Base-by-base conservation (phyloP, 2,888 invertebrate genomes). In the Euzophera pinguis region DNA sequence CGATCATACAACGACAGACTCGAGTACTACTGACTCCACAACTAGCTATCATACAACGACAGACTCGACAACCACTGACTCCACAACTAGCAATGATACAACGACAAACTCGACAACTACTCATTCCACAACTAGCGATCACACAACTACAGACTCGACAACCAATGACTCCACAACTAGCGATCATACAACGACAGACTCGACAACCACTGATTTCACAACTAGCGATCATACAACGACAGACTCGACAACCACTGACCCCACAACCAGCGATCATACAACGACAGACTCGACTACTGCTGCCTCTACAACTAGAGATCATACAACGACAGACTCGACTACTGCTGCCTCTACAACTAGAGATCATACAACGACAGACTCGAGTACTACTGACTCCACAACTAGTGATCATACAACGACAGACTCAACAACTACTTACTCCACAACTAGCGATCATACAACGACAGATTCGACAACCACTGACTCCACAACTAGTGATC, bases 401-500 rank as follows among this genome's bases (percentile, higher is more conserved):
- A 55, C 53, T 1, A 43, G 42, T 52, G 1, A 37, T 50, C 14
- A 35, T 42, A 53, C 47, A 0, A 45, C 22, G 22, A 32, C 51
- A 10, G 47, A 22, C 13, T 56, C 50, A 6, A 41, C 27, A 39
- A 52, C 29, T 1, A 9, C 52, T 5, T 43, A 49, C 1, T 54
- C 49, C 7, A 52, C 56, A n/a, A 55, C 53, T 1, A 52, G 41
- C 50, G 12, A 50, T 48, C 6, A 29, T 32, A 32, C 32, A 9
- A 39, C 53, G 7, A 32, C 51, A 10, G 47, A 22, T 13, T 56
- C 50, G 6, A 41, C 27, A 39, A 52, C 29, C 1, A 7, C 52
- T 3, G 52, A 49, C 1, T 54, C 53, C 7, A 52, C 56, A n/a
- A 55, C 53, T 1, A 52, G 41, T 49, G 12, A 50, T 48, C 6